These are phyloP conservation scores for Crambe crambe DNA, from an alignment of 37 sponge, comb jelly and placozoan genomes.

Conservation along the genomic window DNA sequence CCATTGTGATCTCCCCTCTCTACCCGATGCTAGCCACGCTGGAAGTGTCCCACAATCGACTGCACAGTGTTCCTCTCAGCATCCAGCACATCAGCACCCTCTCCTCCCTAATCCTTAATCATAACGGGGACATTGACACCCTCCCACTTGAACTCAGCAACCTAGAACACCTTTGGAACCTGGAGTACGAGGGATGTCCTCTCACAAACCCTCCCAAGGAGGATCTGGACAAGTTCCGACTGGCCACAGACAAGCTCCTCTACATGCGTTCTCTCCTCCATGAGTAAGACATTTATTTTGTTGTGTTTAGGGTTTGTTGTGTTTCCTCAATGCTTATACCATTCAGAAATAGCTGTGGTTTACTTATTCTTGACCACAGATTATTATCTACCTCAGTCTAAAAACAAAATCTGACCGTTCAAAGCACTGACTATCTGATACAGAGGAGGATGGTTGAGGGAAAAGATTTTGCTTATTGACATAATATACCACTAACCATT, in stretches of 20 bases:
- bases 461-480: no score
- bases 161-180: slow-evolving; percentile 76
- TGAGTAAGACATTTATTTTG: slow-evolving; percentile 51
- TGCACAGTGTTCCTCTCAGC: slow-evolving; percentile 48
- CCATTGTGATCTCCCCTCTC: slow-evolving; percentile 43
- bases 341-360: no score
- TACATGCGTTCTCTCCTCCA: slow-evolving; percentile 82
- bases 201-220: slow-evolving; percentile 59
- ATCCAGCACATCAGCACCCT: slow-evolving; percentile 53
- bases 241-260: slow-evolving; percentile 71
- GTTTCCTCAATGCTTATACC: no score
- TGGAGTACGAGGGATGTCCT: slow-evolving; percentile 75
- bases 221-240: slow-evolving; percentile 72
- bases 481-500: no score
- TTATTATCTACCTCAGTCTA: no score
- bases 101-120: slow-evolving; percentile 63
- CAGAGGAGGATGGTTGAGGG: no score
- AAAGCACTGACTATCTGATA: no score
- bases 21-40: slow-evolving; percentile 73
- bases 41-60: slow-evolving; percentile 64
- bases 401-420: no score
- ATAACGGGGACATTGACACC: slow-evolving; percentile 68
- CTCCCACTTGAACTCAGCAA: slow-evolving; percentile 80
- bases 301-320: neutral
- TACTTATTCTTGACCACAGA: no score